Evolutionary conservation across 2,888 invertebrate species (phyloP).

Genomic region (Ennomos erosarius): DNA sequence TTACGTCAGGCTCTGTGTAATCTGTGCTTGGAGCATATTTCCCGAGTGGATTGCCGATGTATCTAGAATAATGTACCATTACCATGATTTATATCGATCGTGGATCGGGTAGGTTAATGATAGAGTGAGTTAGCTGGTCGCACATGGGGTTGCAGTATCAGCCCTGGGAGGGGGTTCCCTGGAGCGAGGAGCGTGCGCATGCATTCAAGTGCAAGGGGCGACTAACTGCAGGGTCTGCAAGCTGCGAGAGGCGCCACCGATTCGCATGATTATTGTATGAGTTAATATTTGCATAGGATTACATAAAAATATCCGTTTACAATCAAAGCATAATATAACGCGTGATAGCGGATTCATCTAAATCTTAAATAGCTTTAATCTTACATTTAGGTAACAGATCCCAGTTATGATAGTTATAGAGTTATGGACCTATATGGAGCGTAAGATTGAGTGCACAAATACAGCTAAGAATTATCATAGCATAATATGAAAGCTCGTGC

Average conservation of each 20-base stretch:
- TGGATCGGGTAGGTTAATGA: conserved; percentile 75
- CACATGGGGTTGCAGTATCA: conserved; percentile 62
- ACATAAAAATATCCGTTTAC: conserved; percentile 6
- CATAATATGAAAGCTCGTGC: conserved; percentile 22
- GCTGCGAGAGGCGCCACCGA: conserved; percentile 19
- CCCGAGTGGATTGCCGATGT: conserved; percentile 76
- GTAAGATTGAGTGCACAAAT: conserved; percentile 11
- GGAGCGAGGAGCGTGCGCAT: conserved; percentile 34
- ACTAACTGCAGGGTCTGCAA: conserved; percentile 7
- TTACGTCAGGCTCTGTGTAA: conserved; percentile 77
- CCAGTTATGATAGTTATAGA: too few relatives aligned
- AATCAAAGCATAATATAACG: too few relatives aligned
- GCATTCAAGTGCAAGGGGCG: conserved; percentile 1
- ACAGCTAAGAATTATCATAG: conserved; percentile 23
- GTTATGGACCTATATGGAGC: not conserved
- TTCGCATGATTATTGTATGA: conserved; percentile 18
- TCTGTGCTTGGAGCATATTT: conserved; percentile 73
- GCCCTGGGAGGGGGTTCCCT: conserved; percentile 58
- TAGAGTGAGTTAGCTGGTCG: conserved; percentile 64
- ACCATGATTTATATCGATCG: conserved; percentile 82
- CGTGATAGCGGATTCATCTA: too few relatives aligned
- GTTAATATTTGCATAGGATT: conserved; percentile 15
- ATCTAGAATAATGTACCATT: conserved; percentile 82
- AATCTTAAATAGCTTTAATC: too few relatives aligned
- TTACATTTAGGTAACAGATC: too few relatives aligned